phyloP scores from a whole-genome alignment of 1,140 invertebrate genomes.

The Papilio xuthus region DNA sequence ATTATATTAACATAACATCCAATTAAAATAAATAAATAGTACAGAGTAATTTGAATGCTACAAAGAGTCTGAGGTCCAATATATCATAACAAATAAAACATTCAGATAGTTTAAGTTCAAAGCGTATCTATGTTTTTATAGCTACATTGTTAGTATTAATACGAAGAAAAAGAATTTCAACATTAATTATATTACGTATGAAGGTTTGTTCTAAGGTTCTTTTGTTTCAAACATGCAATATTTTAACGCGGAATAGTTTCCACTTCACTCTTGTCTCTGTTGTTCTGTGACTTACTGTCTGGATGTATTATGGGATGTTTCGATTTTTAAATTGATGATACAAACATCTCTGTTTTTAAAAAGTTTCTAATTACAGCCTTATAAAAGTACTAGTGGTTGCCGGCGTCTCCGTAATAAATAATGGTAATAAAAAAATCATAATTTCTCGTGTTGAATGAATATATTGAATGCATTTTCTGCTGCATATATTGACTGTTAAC shows the following conservation, averaged over 20 bases:
- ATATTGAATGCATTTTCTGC: background rate
- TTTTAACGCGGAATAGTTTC: too few species aligned
- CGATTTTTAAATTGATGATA: too few species aligned
- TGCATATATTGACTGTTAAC: background rate
- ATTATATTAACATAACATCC: background rate
- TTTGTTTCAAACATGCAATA: background rate
- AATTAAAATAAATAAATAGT: background rate
- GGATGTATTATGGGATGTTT: too few species aligned
- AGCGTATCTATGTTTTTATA: slow-evolving; percentile 16
- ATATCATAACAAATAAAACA: background rate
- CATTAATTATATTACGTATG: background rate
- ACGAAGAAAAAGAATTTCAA: background rate
- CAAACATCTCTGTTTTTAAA: too few species aligned
- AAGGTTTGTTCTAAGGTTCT: background rate
- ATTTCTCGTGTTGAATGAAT: too few species aligned
- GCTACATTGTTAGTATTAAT: background rate
- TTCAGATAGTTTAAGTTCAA: slow-evolving; percentile 6
- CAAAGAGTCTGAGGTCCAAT: background rate
- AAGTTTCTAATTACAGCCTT: too few species aligned
- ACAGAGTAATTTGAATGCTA: background rate
- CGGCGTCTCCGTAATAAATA: too few species aligned
- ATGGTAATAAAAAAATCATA: too few species aligned
- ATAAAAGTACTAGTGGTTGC: too few species aligned
- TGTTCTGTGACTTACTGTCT: too few species aligned
- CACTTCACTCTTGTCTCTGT: too few species aligned